phyloP scores from a whole-genome alignment of 2,113 vertebrate species.

The Vimba vimba region DNA sequence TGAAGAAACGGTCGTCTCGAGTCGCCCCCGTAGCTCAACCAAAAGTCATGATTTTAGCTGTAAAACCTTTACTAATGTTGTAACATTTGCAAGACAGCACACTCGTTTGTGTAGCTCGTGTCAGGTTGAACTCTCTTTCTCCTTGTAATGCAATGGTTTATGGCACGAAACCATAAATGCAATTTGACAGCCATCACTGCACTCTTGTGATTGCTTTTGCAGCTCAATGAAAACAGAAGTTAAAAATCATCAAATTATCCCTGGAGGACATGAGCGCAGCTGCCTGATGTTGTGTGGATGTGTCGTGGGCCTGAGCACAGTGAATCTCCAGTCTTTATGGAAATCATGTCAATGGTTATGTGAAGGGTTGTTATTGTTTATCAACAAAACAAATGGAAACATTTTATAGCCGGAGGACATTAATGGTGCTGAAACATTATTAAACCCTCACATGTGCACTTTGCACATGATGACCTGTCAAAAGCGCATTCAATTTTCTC shows the following conservation, averaged over 20 bases:
- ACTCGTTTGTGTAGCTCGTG: neutral
- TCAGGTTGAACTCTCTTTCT: neutral
- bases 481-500: neutral
- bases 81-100: neutral
- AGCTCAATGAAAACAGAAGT: slow-evolving; percentile 39
- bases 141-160: neutral
- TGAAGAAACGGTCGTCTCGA: neutral
- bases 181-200: slow-evolving; percentile 20
- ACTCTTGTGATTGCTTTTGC: slow-evolving; percentile 12
- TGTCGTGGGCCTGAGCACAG: neutral
- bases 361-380: slow-evolving; percentile 8
- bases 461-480: slow-evolving; percentile 6
- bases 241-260: slow-evolving; percentile 34
- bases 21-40: neutral
- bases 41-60: neutral
- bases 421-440: neutral
- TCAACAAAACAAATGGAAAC: slow-evolving; percentile 25
- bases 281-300: slow-evolving; percentile 13
- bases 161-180: neutral
- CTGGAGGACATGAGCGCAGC: slow-evolving; percentile 12
- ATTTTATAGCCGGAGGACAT: neutral
- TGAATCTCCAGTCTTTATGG: slow-evolving; percentile 11
- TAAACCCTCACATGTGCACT: neutral
- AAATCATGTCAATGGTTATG: neutral
- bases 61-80: neutral